Base-by-base conservation (phyloP, 2,113 vertebrate genomes). In the Oenanthe melanoleuca region DNA sequence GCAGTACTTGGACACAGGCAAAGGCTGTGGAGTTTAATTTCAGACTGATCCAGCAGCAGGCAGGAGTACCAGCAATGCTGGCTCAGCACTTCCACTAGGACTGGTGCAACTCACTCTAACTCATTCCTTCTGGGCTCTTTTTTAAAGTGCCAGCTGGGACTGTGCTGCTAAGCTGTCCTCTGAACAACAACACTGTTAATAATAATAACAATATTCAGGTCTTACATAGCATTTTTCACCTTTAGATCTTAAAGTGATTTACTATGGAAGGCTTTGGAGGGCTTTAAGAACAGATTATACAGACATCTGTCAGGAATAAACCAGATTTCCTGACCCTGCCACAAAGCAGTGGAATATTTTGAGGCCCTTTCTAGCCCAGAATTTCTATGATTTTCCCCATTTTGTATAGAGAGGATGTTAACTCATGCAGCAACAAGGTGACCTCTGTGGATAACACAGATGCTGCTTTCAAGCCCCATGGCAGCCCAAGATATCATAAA, bases 301-400 rank as follows among this genome's bases (percentile, higher is more conserved):
- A 94, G 96, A 96, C 96, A 97, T 93, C 96, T 97, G 96, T 95
- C 96, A 90, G 95, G 95, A 97, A 96, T 96, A 93, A 97, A 90
- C 17, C 72, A 90, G 92, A 96, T 94, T 95, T 97, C 82, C 96
- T 94, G 82, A 86, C 64, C 82, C 72, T 50, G 60, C 88, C 91
- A 93, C 75, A 93, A 70, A 88, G 67, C 67, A 88, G 42, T 14
- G 28, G 64, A 96, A 80, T 63, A 88, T 55, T 83, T 95, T 0
- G 1, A 49, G 59, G 52, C 7, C 90, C 63, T 96, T 78, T 92
- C 52, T 53, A 90, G 52, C 24, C 22, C 67, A 70, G 31, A 80
- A 59, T 90, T 73, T 92, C 92, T 66, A 2, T 29, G 19, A 67
- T 56, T 71, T 71, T 8, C 37, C 42, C 50, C 57, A 56, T 66